These are phyloP conservation scores for Puma concolor DNA, from an alignment of 2,113 vertebrate genomes.

Conservation along the genomic window DNA sequence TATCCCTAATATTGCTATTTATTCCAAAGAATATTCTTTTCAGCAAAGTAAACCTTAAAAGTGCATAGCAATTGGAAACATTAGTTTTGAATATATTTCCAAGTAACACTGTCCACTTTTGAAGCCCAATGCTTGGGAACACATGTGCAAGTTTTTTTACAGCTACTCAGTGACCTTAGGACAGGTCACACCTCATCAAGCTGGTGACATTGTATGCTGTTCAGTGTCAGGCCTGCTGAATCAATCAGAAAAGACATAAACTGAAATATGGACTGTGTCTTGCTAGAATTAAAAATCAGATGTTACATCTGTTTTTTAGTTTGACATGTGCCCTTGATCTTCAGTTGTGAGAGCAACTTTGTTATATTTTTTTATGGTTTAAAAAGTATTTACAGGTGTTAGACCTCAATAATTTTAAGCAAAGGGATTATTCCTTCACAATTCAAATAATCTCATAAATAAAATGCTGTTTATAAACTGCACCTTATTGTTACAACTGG, in stretches of 20 bases:
- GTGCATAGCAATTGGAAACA: background rate
- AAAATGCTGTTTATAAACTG: background rate
- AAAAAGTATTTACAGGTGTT: constrained; percentile 49
- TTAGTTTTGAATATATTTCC: constrained; percentile 39
- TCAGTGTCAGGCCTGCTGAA: constrained; percentile 43
- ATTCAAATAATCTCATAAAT: constrained; percentile 4
- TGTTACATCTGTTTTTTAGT: constrained; percentile 56
- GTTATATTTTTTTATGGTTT: background rate
- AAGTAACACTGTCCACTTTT: background rate
- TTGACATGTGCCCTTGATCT: constrained; percentile 26
- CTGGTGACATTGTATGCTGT: background rate
- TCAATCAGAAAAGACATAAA: constrained; percentile 67
- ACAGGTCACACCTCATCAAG: constrained; percentile 60
- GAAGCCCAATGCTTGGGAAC: background rate
- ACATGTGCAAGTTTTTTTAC: background rate
- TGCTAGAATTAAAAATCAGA: constrained; percentile 66
- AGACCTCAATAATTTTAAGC: background rate
- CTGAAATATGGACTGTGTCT: constrained; percentile 29
- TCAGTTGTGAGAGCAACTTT: constrained; percentile 25
- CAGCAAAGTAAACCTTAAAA: background rate
- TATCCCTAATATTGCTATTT: background rate
- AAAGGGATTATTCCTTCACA: constrained; percentile 7
- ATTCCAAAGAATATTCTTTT: constrained; percentile 32
- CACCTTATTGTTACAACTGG: background rate
- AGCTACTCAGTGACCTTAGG: constrained; percentile 23